Conservation (phyloP, 1,140 invertebrate species). For the Pogonus chalceus region DNA sequence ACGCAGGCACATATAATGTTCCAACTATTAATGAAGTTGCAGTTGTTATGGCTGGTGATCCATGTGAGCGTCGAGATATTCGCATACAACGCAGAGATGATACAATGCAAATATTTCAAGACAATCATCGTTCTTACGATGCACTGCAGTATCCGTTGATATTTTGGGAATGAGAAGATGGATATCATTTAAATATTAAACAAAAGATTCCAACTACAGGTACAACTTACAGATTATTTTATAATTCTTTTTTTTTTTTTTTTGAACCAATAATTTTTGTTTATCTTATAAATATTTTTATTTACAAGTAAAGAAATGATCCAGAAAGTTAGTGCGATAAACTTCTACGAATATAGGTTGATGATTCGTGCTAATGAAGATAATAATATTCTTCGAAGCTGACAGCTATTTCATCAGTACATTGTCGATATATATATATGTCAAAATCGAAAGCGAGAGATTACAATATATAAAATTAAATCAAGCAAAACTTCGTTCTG, state of each 20-base stretch:
- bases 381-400: constrained; percentile 30
- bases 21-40: constrained; percentile 37
- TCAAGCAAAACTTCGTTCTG: constrained; percentile 36
- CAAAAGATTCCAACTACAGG: constrained; percentile 27
- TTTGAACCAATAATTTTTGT: too few species aligned
- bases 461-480: constrained; percentile 33
- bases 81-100: constrained; percentile 31
- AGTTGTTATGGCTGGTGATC: constrained; percentile 34
- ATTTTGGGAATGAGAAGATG: constrained; percentile 39
- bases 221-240: constrained; percentile 18
- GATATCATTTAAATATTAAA: constrained; percentile 35
- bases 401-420: constrained; percentile 30
- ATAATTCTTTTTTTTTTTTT: too few species aligned
- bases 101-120: constrained; percentile 27
- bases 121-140: constrained; percentile 38
- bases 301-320: too few species aligned
- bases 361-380: constrained; percentile 31
- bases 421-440: constrained; percentile 39
- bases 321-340: constrained; percentile 34
- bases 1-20: constrained; percentile 36
- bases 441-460: constrained; percentile 38
- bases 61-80: constrained; percentile 34
- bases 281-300: too few species aligned
- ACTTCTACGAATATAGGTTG: constrained; percentile 34
- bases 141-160: constrained; percentile 40